Evolutionary conservation across 2,113 vertebrate genomes (phyloP).

Genomic region (Chascanopsetta lugubris): DNA sequence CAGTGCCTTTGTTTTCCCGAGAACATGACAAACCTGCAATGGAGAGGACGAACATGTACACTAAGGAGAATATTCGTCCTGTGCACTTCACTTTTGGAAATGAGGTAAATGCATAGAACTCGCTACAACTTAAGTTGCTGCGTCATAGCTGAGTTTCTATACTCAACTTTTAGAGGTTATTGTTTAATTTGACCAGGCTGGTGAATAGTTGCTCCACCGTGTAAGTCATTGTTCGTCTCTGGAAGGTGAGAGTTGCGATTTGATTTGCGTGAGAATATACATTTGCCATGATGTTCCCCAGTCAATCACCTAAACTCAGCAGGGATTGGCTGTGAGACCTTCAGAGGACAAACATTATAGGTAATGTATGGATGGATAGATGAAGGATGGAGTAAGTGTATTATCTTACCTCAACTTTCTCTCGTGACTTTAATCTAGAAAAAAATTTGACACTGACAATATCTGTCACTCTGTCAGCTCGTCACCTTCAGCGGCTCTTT

Average conservation of each 20-base stretch:
- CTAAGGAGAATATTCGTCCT: background rate
- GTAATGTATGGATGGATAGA: background rate
- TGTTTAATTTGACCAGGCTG: background rate
- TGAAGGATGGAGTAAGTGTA: too few relatives aligned
- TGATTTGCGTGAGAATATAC: too few relatives aligned
- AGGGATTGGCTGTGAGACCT: background rate
- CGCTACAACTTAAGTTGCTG: background rate
- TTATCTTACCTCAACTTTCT: too few relatives aligned
- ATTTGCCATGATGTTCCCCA: background rate
- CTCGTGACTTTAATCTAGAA: too few relatives aligned
- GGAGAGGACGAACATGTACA: background rate
- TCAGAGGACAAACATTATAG: background rate
- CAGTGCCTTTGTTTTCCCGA: constrained; percentile 10
- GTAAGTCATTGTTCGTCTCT: too few relatives aligned
- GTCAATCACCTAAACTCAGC: background rate
- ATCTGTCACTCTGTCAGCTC: background rate
- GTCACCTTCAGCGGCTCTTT: background rate
- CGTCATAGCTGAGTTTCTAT: too few relatives aligned
- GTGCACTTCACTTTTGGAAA: background rate
- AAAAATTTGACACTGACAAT: background rate
- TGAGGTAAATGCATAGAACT: constrained; percentile 39
- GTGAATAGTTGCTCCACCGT: too few relatives aligned
- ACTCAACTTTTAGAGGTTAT: background rate
- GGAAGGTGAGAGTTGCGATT: too few relatives aligned
- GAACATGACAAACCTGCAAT: background rate